phyloP scores from a whole-genome alignment of 2,797 vertebrate species.

The Crax fasciolata region DNA sequence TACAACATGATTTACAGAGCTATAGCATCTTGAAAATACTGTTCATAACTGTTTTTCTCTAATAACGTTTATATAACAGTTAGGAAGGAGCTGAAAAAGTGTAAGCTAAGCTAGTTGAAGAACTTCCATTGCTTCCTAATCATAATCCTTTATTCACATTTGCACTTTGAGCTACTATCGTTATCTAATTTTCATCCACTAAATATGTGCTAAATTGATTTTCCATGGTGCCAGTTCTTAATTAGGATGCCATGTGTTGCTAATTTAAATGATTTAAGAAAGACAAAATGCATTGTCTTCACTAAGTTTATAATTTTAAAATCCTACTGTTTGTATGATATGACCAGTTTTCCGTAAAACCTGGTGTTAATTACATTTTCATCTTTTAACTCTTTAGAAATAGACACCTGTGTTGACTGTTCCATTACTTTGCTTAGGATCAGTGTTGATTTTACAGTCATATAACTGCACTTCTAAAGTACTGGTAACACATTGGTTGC shows the following conservation, averaged over 20 bases:
- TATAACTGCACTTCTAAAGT: not conserved
- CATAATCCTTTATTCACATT: not conserved
- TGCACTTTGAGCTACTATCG: not conserved
- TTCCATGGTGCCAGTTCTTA: not conserved
- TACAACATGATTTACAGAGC: not conserved
- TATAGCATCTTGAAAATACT: not conserved
- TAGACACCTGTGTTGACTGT: not conserved
- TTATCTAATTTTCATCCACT: not conserved
- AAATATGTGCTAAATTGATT: conserved; percentile 21
- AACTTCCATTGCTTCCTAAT: not conserved
- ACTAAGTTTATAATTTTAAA: not conserved
- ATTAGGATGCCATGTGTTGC: not conserved
- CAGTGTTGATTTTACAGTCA: not conserved
- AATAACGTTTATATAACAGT: not conserved
- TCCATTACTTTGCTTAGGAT: not conserved
- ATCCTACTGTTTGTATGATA: not conserved
- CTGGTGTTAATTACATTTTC: not conserved
- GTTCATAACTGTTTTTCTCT: not conserved
- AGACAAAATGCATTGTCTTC: not conserved
- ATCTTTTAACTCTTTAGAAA: not conserved
- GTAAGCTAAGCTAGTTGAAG: not conserved
- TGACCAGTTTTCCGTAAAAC: not conserved
- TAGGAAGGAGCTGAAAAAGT: not conserved
- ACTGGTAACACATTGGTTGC: not conserved
- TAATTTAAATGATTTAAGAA: not conserved